Percentiles rank a stretch among this genome's conserved stretches.
Evolutionary conservation across 2,797 vertebrate species (phyloP).

Genomic region (Cercopithecus hamlyni): DNA sequence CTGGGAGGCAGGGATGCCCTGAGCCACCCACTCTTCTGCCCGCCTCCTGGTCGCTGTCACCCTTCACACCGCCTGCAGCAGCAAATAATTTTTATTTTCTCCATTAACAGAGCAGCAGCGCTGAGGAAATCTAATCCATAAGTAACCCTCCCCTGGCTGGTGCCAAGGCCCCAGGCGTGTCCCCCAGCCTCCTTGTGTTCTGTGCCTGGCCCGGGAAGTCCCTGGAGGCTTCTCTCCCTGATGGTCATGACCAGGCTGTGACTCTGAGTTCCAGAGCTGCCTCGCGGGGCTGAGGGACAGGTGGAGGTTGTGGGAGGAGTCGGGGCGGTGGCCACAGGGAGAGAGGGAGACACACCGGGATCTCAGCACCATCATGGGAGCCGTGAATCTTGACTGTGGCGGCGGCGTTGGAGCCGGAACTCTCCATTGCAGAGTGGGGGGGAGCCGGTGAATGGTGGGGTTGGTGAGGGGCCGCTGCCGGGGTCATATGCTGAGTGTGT

Average conservation of each 20-base stretch:
- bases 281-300: rapidly evolving
- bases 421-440: not conserved
- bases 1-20: rapidly evolving
- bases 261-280: not conserved
- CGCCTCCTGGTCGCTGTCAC: rapidly evolving
- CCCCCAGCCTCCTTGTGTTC: not conserved
- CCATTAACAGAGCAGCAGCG: not conserved
- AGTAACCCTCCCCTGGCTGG: not conserved
- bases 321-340: rapidly evolving
- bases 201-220: not conserved
- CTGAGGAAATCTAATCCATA: not conserved
- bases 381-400: rapidly evolving
- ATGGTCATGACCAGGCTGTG: not conserved
- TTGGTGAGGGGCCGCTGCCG: not conserved
- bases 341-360: rapidly evolving
- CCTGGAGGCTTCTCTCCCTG: not conserved
- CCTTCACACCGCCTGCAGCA: not conserved
- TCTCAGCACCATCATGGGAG: not conserved
- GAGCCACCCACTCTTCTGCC: not conserved
- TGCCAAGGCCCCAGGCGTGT: not conserved
- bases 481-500: too few species aligned
- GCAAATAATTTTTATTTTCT: not conserved
- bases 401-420: not conserved
- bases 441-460: not conserved
- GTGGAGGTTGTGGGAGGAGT: not conserved